Evolutionary conservation across 2,113 vertebrate species (phyloP), one percentile per base, ranked within the genome.

Genomic region (Raja brachyura): DNA sequence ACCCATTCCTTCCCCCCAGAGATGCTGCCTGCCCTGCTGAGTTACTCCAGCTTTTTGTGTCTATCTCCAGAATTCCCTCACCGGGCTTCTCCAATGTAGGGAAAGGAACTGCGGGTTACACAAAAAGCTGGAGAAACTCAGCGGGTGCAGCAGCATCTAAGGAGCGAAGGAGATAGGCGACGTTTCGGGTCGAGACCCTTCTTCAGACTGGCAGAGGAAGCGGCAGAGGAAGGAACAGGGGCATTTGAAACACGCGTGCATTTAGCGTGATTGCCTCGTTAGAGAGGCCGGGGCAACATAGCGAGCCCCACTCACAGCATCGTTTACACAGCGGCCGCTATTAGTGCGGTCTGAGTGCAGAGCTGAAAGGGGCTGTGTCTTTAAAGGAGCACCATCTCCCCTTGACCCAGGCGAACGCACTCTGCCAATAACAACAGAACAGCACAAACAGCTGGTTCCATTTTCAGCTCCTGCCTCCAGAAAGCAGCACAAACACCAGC

Each of bases 391-490:
- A 66, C 7, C 59, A 88, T 63, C 13, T 88, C 20, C n/a, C 22
- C 66, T 14, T 39, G 68, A 25, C 33, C 90, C 90, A 25, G 56
- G 7, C 66, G 54, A 33, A 4, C 63, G 48, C 33, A 92, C 28
- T 31, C 59, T 63, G 28, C 59, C 59, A 63, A 63, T 63, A 88
- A 88, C 59, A 88, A 61, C 83, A 92, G 20, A 5, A 25, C 48
- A 39, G 20, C 48, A 73, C 73, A 20, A 63, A 92, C 90, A 92
- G 90, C 90, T 92, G 88, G 31, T 92, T 68, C 61, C 83, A 88
- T 88, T 88, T 88, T 31, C 83, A n/a, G 59, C 83, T 63, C 83
- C 28, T 0, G 83, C 28, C 28, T 88, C 59, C 59, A 18, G 63
- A 20, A 33, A 92, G 70, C 4, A 33, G 68, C 66, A 92, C 66